These are phyloP conservation scores for Mythimna loreyi DNA, from an alignment of 2,888 invertebrate species.

Conservation along the genomic window DNA sequence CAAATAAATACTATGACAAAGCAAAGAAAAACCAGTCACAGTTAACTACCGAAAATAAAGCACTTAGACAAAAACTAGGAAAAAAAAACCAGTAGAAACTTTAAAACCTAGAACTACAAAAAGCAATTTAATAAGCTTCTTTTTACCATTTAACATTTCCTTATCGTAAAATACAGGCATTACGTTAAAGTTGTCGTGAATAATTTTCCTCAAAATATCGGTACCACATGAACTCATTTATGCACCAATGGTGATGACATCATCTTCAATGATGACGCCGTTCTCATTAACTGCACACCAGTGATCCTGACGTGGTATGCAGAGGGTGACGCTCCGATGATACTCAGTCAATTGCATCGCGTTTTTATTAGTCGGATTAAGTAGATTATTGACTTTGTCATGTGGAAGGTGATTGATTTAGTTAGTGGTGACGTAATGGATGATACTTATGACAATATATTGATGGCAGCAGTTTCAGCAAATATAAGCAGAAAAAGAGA, in stretches of 20 bases:
- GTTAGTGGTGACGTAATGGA: not conserved
- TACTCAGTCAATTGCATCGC: slow-evolving; percentile 57
- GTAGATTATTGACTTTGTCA: slow-evolving; percentile 30
- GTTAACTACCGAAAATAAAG: too few relatives aligned
- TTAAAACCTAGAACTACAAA: too few relatives aligned
- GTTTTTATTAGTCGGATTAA: slow-evolving; percentile 52
- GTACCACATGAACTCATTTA: slow-evolving; percentile 35
- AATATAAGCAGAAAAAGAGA: not conserved
- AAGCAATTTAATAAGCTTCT: too few relatives aligned
- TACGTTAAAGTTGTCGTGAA: not conserved
- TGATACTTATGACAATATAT: not conserved
- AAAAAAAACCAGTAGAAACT: not conserved
- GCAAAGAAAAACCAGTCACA: too few relatives aligned
- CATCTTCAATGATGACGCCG: slow-evolving; percentile 41
- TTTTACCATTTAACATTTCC: too few relatives aligned
- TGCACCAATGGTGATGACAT: slow-evolving; percentile 28
- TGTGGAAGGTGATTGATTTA: slow-evolving; percentile 35
- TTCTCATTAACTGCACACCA: slow-evolving; percentile 55
- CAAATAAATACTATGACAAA: too few relatives aligned
- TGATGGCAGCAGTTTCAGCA: not conserved
- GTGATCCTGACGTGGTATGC: slow-evolving; percentile 54
- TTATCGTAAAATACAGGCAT: too few relatives aligned
- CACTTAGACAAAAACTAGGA: not conserved
- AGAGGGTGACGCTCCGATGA: slow-evolving; percentile 48
- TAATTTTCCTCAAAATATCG: not conserved